Conservation (phyloP, 2,113 vertebrate species). For the Gavia stellata region DNA sequence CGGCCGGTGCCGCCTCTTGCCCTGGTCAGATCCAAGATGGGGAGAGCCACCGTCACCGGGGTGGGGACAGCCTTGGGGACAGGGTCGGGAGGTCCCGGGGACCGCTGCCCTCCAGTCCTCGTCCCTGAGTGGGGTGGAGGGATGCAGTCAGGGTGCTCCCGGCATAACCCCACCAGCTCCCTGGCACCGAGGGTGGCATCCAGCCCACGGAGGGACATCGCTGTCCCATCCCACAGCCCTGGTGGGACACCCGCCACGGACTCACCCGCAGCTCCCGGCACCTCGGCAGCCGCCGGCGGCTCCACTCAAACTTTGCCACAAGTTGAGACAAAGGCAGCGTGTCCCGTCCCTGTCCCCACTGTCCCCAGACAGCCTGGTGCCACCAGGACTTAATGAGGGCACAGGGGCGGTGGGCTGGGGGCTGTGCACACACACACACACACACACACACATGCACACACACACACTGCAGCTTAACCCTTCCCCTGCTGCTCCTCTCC, state of each 20-base stretch:
- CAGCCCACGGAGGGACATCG: background rate
- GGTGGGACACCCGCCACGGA: background rate
- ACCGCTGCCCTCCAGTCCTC: too few species aligned
- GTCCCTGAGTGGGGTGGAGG: rapidly evolving
- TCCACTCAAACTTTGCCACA: background rate
- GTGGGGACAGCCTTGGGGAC: background rate
- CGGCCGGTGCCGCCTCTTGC: background rate
- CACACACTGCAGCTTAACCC: background rate
- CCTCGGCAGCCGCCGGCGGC: background rate
- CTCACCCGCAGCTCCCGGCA: background rate
- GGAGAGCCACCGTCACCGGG: too few species aligned
- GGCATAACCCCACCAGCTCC: background rate
- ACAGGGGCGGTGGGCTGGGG: background rate
- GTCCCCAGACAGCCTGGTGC: slow-evolving; percentile 15
- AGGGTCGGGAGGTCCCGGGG: background rate
- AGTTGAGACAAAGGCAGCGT: slow-evolving; percentile 3
- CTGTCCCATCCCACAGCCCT: background rate
- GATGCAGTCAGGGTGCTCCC: background rate
- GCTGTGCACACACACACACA: background rate
- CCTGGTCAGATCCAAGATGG: background rate
- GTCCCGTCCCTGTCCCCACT: background rate
- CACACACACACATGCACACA: background rate
- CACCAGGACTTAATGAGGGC: slow-evolving; percentile 6
- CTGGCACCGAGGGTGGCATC: background rate
- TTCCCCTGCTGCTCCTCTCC: background rate